Conservation (phyloP, 2,113 vertebrate genomes). For the Lophochroa leadbeateri region DNA sequence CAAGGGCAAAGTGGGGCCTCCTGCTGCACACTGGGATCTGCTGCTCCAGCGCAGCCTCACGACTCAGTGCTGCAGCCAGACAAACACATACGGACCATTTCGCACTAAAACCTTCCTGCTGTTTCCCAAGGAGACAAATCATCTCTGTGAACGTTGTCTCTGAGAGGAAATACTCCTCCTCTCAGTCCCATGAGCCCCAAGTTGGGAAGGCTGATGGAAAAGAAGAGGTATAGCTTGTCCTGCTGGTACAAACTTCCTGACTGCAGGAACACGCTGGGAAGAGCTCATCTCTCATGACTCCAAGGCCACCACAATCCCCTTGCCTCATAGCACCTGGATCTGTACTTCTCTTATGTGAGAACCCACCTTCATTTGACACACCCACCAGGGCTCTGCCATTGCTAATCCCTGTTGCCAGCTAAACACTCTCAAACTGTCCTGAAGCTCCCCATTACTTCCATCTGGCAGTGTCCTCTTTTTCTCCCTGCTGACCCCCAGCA, state of each 20-base stretch:
- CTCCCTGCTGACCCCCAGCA: too few species aligned
- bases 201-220: background rate
- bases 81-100: background rate
- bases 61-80: background rate
- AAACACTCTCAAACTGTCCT: background rate
- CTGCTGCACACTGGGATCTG: background rate
- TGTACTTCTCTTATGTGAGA: background rate
- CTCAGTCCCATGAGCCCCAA: background rate
- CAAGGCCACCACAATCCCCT: background rate
- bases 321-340: background rate
- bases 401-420: background rate
- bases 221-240: background rate
- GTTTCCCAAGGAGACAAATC: background rate
- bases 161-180: background rate
- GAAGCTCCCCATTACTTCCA: background rate
- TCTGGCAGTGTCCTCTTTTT: too few species aligned
- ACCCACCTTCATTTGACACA: background rate
- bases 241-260: background rate
- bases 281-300: background rate
- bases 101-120: background rate
- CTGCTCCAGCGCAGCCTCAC: background rate
- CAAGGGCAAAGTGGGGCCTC: background rate
- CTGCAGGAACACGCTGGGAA: background rate
- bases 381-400: background rate
- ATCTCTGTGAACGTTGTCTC: background rate